Evolutionary conservation across 1,140 invertebrate species (phyloP).

Genomic region (Dysdera silvatica): DNA sequence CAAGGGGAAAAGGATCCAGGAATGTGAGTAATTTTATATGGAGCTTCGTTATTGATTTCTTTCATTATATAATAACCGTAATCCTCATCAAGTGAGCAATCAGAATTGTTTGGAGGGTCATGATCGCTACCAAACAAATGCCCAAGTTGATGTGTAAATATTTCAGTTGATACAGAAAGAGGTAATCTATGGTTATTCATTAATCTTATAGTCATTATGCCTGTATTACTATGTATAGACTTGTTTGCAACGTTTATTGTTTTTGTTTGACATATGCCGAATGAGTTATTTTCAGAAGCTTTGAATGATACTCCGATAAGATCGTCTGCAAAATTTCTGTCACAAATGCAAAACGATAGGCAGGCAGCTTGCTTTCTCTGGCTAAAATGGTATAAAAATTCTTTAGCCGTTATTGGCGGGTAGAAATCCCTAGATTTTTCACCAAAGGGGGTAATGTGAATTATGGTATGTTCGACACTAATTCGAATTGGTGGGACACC

Average conservation of each 20-base stretch:
- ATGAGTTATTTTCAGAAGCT: not conserved
- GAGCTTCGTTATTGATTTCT: not conserved
- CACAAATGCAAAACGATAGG: not conserved
- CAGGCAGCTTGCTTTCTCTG: not conserved
- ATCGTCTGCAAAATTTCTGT: not conserved
- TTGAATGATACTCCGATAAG: constrained; percentile 1
- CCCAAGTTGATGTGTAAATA: constrained; percentile 7
- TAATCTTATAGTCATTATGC: not conserved
- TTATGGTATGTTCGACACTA: not conserved
- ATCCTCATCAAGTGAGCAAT: constrained; percentile 1
- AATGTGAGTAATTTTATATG: not conserved
- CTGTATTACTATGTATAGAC: not conserved
- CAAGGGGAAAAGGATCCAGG: constrained; percentile 9
- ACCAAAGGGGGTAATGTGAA: no score
- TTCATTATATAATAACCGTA: constrained; percentile 6
- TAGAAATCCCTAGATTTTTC: not conserved
- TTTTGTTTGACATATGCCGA: constrained; percentile 8
- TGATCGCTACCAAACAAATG: constrained; percentile 19
- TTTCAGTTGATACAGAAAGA: not conserved
- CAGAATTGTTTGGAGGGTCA: not conserved
- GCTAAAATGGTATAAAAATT: not conserved
- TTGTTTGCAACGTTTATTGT: not conserved
- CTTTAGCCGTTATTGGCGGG: not conserved
- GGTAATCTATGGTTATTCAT: not conserved
- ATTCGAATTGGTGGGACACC: constrained; percentile 8